Evolutionary conservation across 2,888 invertebrate genomes (phyloP).

Genomic region (Corbicula japonica): DNA sequence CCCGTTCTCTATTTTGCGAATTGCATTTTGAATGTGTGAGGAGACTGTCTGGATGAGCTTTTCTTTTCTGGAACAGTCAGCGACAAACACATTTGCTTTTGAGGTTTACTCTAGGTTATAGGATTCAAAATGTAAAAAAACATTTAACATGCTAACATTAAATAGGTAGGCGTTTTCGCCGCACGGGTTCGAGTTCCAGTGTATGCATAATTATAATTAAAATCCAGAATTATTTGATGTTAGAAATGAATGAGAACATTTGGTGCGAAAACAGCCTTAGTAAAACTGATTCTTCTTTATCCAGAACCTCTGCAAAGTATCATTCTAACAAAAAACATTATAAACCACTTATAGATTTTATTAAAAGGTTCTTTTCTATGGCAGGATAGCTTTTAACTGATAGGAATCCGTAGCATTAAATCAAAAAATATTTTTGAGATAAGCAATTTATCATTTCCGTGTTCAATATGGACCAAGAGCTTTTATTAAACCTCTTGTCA

Average conservation of each 20-base stretch:
- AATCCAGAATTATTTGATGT: not conserved
- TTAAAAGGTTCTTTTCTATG: not conserved
- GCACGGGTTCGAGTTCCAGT: too few relatives aligned
- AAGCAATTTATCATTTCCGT: slow-evolving; percentile 41
- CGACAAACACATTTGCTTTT: too few relatives aligned
- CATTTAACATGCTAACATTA: too few relatives aligned
- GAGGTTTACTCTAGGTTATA: too few relatives aligned
- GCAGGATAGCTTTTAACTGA: not conserved
- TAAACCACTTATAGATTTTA: not conserved
- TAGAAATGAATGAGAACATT: not conserved
- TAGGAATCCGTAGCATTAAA: slow-evolving; percentile 12
- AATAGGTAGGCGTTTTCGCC: too few relatives aligned
- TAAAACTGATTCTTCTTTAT: not conserved
- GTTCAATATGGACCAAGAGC: slow-evolving; percentile 35
- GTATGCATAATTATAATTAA: too few relatives aligned
- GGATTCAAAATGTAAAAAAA: too few relatives aligned
- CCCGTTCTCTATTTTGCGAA: too few relatives aligned
- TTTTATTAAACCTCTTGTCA: slow-evolving; percentile 52
- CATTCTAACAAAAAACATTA: not conserved
- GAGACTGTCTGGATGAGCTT: too few relatives aligned
- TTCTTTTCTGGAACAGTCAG: too few relatives aligned
- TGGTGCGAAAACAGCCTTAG: not conserved
- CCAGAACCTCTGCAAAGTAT: not conserved
- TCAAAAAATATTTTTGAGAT: slow-evolving; percentile 28
- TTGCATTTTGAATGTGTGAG: too few relatives aligned